These are phyloP conservation scores for Notamacropus eugenii DNA, from an alignment of 2,797 vertebrate genomes.

Conservation along the genomic window DNA sequence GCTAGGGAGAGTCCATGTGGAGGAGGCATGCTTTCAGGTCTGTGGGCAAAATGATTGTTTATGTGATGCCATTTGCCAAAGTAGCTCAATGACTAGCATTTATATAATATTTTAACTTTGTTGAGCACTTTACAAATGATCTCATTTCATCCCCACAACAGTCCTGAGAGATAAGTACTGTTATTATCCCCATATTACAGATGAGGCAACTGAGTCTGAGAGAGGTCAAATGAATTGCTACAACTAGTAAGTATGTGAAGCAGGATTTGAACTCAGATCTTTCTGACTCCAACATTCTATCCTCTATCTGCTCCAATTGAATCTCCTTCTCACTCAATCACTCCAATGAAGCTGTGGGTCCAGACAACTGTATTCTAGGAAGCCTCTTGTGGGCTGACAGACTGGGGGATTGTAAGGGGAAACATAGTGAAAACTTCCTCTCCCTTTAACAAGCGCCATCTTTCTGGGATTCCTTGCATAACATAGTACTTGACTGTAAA, in stretches of 20 bases:
- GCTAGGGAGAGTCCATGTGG: neutral
- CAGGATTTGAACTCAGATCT: neutral
- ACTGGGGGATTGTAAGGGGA: neutral
- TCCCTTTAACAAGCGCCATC: neutral
- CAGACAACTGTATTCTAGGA: neutral
- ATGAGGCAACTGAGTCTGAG: neutral
- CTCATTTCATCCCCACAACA: neutral
- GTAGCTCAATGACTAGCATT: neutral
- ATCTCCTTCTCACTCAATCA: neutral
- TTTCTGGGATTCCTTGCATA: neutral
- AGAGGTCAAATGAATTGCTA: neutral
- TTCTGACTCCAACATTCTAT: neutral
- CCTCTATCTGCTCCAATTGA: no score
- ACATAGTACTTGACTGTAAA: neutral
- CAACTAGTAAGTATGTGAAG: neutral
- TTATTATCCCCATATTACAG: neutral
- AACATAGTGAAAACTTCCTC: neutral
- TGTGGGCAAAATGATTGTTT: neutral
- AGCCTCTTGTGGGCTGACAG: neutral
- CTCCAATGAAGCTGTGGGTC: neutral
- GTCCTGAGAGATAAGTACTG: neutral
- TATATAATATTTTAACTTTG: neutral
- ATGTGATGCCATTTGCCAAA: neutral
- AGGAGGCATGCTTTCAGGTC: neutral
- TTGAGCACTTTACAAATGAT: neutral